A percentile compares a stretch with the other conserved stretches of the same genome.
Conservation (phyloP, 1,140 invertebrate species). For the Acyrthosiphon pisum region DNA sequence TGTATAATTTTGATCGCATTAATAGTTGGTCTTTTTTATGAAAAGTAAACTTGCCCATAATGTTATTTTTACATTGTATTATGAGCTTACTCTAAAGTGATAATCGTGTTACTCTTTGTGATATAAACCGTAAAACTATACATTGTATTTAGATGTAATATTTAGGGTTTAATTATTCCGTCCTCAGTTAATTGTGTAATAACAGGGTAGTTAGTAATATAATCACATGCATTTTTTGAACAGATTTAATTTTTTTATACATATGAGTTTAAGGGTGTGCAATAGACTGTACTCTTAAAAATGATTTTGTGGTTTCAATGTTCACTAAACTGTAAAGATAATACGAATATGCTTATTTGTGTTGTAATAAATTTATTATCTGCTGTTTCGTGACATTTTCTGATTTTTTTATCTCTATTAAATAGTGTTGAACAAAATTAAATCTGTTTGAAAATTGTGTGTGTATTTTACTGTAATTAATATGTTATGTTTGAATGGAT, state of each 20-base stretch:
- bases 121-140: background rate
- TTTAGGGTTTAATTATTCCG: slow-evolving; percentile 31
- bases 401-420: too few relatives aligned
- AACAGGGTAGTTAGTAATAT: background rate
- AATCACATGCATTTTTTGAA: background rate
- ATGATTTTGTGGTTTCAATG: background rate
- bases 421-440: background rate
- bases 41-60: background rate
- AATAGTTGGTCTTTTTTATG: background rate
- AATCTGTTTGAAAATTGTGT: slow-evolving; percentile 28
- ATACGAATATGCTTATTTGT: background rate
- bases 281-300: background rate
- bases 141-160: background rate
- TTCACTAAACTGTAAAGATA: background rate
- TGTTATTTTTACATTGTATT: background rate
- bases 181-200: background rate
- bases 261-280: background rate
- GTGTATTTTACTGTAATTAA: background rate
- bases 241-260: background rate
- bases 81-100: background rate
- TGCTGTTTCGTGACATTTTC: background rate
- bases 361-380: background rate
- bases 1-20: background rate
- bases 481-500: background rate
- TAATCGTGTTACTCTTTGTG: slow-evolving; percentile 13